Conservation (phyloP, 1,140 invertebrate genomes). For the Pseudomyrmex cubaensis region DNA sequence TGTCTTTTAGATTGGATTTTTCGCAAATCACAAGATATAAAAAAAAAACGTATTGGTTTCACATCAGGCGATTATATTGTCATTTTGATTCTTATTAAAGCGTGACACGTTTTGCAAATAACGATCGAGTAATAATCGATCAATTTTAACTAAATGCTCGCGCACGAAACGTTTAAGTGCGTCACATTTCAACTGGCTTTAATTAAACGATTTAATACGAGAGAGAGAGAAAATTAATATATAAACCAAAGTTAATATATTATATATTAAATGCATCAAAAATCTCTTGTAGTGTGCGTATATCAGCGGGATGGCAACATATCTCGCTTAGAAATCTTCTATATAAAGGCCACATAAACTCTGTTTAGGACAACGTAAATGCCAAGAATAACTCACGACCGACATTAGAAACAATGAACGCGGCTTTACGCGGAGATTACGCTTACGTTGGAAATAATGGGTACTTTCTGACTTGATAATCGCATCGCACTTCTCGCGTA, state of each 20-base stretch:
- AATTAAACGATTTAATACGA: constrained; percentile 1
- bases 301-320: neutral
- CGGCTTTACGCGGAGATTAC: constrained; percentile 39
- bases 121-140: neutral
- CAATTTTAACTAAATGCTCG: constrained; percentile 6
- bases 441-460: constrained; percentile 30
- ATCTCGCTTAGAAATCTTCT: neutral
- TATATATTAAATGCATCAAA: constrained; percentile 64
- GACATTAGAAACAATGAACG: constrained; percentile 40
- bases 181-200: constrained; percentile 37
- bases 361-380: constrained; percentile 66
- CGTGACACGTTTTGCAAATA: neutral
- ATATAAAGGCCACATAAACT: constrained; percentile 48
- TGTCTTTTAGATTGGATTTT: neutral
- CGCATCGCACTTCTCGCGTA: neutral
- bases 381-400: constrained; percentile 36
- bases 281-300: neutral
- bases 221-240: too few species aligned
- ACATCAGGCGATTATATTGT: neutral
- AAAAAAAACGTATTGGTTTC: neutral
- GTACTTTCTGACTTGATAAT: constrained; percentile 5
- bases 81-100: neutral
- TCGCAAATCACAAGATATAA: neutral
- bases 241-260: constrained; percentile 23
- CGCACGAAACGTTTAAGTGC: neutral